Evolutionary conservation across 2,888 invertebrate genomes (phyloP), one percentile per base, ranked within the genome.

Genomic region (Hoplodrina ambigua): DNA sequence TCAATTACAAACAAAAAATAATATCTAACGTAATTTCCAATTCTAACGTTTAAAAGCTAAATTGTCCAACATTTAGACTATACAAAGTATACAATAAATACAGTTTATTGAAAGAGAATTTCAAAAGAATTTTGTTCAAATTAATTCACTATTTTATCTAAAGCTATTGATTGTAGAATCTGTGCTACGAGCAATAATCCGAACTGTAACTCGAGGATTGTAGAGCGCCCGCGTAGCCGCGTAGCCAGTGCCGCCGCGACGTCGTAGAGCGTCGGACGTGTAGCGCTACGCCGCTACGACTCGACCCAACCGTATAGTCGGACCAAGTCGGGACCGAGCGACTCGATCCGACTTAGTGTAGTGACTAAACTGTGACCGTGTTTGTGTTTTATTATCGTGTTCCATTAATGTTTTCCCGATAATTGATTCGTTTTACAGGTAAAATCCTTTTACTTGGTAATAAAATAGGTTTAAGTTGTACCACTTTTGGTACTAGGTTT

Each of bases 131-230:
- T 54, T 58, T 55, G 33, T 13, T 57, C 44, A 68, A 66, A 78
- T 74, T 46, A 69, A 72, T 80, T 74, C 44, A 75, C 72, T 82
- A 78, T 73, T 71, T 80, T 87, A 89, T 87, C 83, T 86, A 89
- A 90, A 88, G 87, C 88, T 94, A 94, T 94, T 91, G 93, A 94
- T 94, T 94, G 89, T 90, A 81, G 89, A 95, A 94, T 94, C 94
- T 92, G 91, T 93, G 92, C 92, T 93, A 89, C 89, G 89, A 91
- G 88, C 89, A 91, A 91, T 92, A 93, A 92, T 93, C 92, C 91
- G 88, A 92, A 92, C 87, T 90, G 91, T 91, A 89, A 91, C 89
- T 85, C 87, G 88, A 86, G 90, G 92, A 88, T 90, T 90, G 90
- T 90, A 93, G 89, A 91, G 90, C 91, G 89, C 90, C 82, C 88